Conservation (phyloP, 2,113 vertebrate genomes). For the Myotis davidii region DNA sequence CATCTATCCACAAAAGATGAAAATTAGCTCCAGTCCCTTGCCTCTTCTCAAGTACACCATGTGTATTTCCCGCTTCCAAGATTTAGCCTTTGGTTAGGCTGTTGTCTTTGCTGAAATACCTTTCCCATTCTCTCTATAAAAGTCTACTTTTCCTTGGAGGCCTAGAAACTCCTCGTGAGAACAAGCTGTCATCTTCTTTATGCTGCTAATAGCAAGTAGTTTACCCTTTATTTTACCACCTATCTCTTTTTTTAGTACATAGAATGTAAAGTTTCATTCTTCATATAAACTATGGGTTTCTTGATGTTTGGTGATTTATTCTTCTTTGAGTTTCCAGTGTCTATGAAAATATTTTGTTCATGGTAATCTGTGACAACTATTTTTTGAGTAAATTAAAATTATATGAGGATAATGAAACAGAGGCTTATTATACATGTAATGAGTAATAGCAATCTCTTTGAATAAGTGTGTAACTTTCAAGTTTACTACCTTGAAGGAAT, state of each 20-base stretch:
- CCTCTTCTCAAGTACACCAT: neutral
- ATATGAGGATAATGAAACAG: neutral
- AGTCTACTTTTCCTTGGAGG: neutral
- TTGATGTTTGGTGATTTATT: neutral
- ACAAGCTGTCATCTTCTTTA: neutral
- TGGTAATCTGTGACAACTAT: neutral
- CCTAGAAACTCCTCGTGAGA: neutral
- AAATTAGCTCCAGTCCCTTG: neutral
- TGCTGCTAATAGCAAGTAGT: neutral
- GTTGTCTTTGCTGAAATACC: neutral
- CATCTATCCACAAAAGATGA: neutral
- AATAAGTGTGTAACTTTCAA: neutral
- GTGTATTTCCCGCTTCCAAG: neutral
- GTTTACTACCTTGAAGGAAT: neutral
- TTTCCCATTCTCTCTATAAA: neutral
- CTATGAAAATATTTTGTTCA: neutral
- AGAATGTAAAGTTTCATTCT: neutral
- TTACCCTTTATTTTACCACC: neutral
- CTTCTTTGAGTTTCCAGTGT: neutral
- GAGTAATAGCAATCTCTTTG: neutral
- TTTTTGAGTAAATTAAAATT: constrained; percentile 41
- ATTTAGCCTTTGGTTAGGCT: neutral
- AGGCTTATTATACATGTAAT: neutral
- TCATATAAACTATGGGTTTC: neutral
- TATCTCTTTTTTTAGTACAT: neutral